These are phyloP conservation scores for Tethya wilhelma DNA, from an alignment of 37 sponge, comb jelly and placozoan genomes.

Conservation along the genomic window DNA sequence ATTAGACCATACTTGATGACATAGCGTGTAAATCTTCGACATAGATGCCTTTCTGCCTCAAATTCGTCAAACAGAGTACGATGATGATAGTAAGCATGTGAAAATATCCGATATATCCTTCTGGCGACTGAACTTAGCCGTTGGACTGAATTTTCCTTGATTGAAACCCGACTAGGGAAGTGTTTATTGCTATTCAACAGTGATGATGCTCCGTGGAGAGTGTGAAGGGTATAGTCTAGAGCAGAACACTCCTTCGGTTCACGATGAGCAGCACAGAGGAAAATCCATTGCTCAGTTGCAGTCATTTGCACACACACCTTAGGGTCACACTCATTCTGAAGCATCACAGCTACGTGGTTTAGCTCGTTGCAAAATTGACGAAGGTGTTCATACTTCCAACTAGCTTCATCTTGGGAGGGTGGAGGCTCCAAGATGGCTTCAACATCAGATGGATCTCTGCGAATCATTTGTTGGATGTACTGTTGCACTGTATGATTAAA, in stretches of 20 bases:
- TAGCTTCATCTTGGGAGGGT: conserved; percentile 78
- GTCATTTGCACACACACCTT: conserved; percentile 91
- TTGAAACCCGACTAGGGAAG: conserved; percentile 91
- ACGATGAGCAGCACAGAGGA: conserved; percentile 97
- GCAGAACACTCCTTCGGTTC: conserved; percentile 98
- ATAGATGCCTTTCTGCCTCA: conserved; percentile 89
- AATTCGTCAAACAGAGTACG: conserved; percentile 85
- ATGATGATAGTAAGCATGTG: conserved; percentile 97
- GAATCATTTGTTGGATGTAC: conserved; percentile 88
- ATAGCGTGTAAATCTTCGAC: conserved; percentile 87
- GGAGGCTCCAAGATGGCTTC: conserved; percentile 85
- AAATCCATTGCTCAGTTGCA: conserved; percentile 95
- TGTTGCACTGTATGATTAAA: conserved; percentile 42
- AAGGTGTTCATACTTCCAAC: conserved; percentile 98
- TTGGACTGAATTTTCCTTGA: conserved; percentile 87
- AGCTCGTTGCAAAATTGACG: conserved; percentile 94
- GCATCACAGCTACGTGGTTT: conserved; percentile 86
- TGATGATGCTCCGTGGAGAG: conserved; percentile 94
- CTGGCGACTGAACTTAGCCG: conserved; percentile 87
- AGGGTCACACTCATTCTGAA: conserved; percentile 83
- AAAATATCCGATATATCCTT: conserved; percentile 94
- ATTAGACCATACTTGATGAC: conserved; percentile 91
- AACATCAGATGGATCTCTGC: conserved; percentile 74
- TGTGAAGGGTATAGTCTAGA: conserved; percentile 97
- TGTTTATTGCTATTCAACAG: conserved; percentile 96